Base-by-base conservation (phyloP, 37 sponge, comb jelly and placozoan species). In the Eunapius fragilis region DNA sequence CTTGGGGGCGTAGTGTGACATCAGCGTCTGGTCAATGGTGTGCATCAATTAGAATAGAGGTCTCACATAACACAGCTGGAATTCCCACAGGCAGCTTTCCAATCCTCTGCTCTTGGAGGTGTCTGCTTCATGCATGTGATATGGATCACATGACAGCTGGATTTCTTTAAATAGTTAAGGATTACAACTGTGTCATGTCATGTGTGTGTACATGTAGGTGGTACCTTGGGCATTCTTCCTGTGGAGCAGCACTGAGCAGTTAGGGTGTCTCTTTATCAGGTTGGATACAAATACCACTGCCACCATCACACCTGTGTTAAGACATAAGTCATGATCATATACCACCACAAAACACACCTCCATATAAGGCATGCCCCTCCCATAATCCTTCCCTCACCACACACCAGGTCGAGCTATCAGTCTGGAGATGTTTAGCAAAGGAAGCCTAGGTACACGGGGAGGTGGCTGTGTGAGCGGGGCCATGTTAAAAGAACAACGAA, bases 71-170 rank as follows among this genome's bases (percentile, higher is more conserved):
- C 3, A 3, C 47, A 41, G 41, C 12, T 10, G 70, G 38, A 99
- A 30, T 50, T 99, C 99, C 99, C 99, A 99, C 47, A 99, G 92
- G 67, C 91, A 99, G 75, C 97, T 97, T 36, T 99, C 96, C 13
- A 97, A 82, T 32, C 97, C 99, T 26, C 81, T 73, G 48, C 82
- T 91, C 67, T 85, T 78, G 0, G 89, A 77, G 17, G 93, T 96
- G 77, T 99, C 99, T 22, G 77, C 71, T 67, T 92, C 93, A 23
- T 58, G 75, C 25, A 72, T 31, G 37, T 87, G 33, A 73, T 79
- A 98, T 32, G 95, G 93, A 77, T 98, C 99, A 22, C 75, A 33
- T 0, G 67, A 72, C 31, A 85, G 27, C 45, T 82, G 33, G 14
- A 75, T 41, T 13, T 30, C 76, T 83, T 23, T 3, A 12, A 25